These are phyloP conservation scores for Thamnaconus septentrionalis DNA, from an alignment of 2,113 vertebrate species.

Conservation along the genomic window DNA sequence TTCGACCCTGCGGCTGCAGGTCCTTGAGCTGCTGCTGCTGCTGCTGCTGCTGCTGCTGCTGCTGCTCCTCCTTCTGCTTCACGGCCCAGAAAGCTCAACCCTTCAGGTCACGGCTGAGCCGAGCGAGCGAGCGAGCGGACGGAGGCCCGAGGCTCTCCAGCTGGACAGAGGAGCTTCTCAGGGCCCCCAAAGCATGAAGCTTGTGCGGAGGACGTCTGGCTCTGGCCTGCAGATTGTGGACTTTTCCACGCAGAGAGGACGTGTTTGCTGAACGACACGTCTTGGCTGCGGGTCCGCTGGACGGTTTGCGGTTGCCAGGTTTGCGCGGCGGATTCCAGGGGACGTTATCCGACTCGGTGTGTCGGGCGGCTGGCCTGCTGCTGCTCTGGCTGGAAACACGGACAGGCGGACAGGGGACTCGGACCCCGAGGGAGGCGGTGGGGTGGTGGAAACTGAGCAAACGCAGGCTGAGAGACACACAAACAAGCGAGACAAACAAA, in stretches of 20 bases:
- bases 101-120: slow-evolving; percentile 29
- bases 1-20: too few species aligned
- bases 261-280: slow-evolving; percentile 32
- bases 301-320: slow-evolving; percentile 39
- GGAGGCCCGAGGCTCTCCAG: slow-evolving; percentile 44
- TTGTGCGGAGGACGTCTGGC: too few species aligned
- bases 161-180: slow-evolving; percentile 33
- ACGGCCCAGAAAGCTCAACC: slow-evolving; percentile 35
- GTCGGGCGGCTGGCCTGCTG: slow-evolving; percentile 19
- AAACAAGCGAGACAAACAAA: too few species aligned
- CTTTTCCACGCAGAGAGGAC: slow-evolving; percentile 39
- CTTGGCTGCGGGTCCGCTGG: slow-evolving; percentile 30
- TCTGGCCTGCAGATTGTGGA: too few species aligned
- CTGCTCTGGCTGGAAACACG: slow-evolving; percentile 26
- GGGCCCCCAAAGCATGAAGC: slow-evolving; percentile 1
- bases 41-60: slow-evolving; percentile 26
- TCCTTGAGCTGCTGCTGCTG: too few species aligned
- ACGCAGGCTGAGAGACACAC: too few species aligned
- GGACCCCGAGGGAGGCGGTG: too few species aligned
- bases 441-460: too few species aligned
- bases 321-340: slow-evolving; percentile 20
- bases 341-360: slow-evolving; percentile 43
- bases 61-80: slow-evolving; percentile 22
- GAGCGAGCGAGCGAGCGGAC: slow-evolving; percentile 33
- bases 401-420: slow-evolving; percentile 44